Conservation (phyloP, 2,797 vertebrate species). For the Alfaro cultratus region DNA sequence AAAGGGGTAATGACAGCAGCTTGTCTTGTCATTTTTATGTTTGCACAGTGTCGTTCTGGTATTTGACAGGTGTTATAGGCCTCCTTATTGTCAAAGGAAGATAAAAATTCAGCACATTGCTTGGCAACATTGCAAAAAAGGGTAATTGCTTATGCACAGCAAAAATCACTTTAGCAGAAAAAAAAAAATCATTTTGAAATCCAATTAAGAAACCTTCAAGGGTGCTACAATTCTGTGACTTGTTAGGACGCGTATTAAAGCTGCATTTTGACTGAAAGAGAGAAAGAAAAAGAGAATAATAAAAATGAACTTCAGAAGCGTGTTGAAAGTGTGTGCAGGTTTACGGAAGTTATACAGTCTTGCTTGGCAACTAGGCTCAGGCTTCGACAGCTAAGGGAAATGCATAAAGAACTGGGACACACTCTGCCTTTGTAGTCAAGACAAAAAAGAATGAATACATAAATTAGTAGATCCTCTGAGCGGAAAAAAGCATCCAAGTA, state of each 20-base stretch:
- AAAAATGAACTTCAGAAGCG: conserved; percentile 29
- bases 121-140: not conserved
- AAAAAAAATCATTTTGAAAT: not conserved
- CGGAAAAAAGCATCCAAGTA: conserved; percentile 59
- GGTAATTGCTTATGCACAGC: not conserved
- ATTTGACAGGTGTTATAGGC: not conserved
- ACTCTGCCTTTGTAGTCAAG: conserved; percentile 77
- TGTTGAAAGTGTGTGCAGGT: conserved; percentile 33
- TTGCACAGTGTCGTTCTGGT: conserved; percentile 7
- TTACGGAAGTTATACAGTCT: conserved; percentile 34
- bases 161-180: not conserved
- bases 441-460: conserved; percentile 83
- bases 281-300: conserved; percentile 17
- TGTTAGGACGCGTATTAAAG: conserved; percentile 11
- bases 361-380: conserved; percentile 47
- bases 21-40: conserved; percentile 1
- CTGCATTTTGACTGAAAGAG: conserved; percentile 32
- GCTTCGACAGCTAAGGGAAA: conserved; percentile 66
- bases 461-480: conserved; percentile 76
- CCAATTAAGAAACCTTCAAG: not conserved
- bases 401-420: conserved; percentile 73
- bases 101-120: not conserved
- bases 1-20: not conserved
- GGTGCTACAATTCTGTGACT: conserved; percentile 8
- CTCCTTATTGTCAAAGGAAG: not conserved